Evolutionary conservation across 1,140 invertebrate genomes (phyloP), one percentile per base, ranked within the genome.

Genomic region (Drosophila albomicans): DNA sequence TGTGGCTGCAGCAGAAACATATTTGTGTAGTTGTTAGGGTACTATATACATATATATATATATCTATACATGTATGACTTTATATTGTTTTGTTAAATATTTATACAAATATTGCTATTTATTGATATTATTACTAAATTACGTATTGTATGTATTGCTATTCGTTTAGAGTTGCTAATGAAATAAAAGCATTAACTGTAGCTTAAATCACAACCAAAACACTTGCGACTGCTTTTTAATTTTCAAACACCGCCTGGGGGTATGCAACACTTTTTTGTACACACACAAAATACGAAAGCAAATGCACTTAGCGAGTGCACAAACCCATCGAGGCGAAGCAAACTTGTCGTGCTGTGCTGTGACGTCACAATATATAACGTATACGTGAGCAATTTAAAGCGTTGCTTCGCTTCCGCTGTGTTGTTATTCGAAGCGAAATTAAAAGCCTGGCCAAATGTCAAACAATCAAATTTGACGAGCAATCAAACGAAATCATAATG

Each of bases 21-120:
- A 78, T 13, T 63, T 57, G 48, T 49, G 13, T 48, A 68, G 28
- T 59, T 68, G 15, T 6, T 58, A 74, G 73, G 51, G 32, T 58
- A 45, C 38, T 64, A 43, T 20, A 59, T 25, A 28, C 20, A 2
- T 48, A 58, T 38, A 41, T 48, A 41, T 48, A 41, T 48, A 58
- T 38, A 35, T 32, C 6, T 48, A 58, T 38, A 41, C 49, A 35
- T 67, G 10, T 41, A 49, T 51, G 61, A 69, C 80, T 65, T 72
- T 80, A 64, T 84, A 54, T 41, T 43, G 56, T 58, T 32, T 72
- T 68, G 46, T 76, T 65, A 71, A 88, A 71, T 82, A 86, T 86
- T 86, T 86, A 88, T 86, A 63, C 66, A 77, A 64, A 4, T 64
- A 71, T 70, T 70, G 68, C 57, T 82, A 87, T 82, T 67, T 78